Base-by-base conservation (phyloP, 2,113 vertebrate species). In the Gnathonemus echidnorhynchus region DNA sequence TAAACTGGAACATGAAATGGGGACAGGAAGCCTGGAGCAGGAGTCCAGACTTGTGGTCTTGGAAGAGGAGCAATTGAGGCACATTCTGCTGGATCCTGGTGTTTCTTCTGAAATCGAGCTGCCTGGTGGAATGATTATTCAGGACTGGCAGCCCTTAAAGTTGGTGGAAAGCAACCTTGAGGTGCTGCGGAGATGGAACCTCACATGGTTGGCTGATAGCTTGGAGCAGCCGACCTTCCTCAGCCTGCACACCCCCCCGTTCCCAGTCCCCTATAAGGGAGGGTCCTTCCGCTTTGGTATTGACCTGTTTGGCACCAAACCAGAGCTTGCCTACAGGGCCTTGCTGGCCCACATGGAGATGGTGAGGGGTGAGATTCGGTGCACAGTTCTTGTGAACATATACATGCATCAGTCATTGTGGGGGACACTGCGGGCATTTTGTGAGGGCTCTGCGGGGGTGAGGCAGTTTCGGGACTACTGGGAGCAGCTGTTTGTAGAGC, bases 401-500 rank as follows among this genome's bases (percentile, higher is more conserved):
- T 92, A 90, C 45, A 91, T 92, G 91, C 80, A 91, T 19, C 17
- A 21, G 39, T 53, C 48, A 1, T 39, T 93, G 42, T 92, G 88
- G 89, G 88, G 91, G 46, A 56, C 17, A 15, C 39, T 92, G 49
- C n/a, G n/a, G n/a, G n/a, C n/a, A n/a, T n/a, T n/a, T n/a, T n/a
- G n/a, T n/a, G n/a, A n/a, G n/a, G n/a, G 89, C 1, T 1, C 89
- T 58, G 83, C 49, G 1, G 89, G 86, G 21, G 90, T 92, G 58
- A 84, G 17, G 62, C 90, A 74, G 84, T 62, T 3, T 4, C 56
- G 1, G 15, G 10, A 42, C 27, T 90, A 42, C 39, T 89, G 90
- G 91, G 90, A 93, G 74, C 93, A 94, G 88, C 27, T 92, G 31
- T 74, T 92, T 35, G 46, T 94, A 80, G 93, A 94, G 77, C 89